phyloP scores from a whole-genome alignment of 1,140 invertebrate genomes.

The Drosophila lacteicornis region DNA sequence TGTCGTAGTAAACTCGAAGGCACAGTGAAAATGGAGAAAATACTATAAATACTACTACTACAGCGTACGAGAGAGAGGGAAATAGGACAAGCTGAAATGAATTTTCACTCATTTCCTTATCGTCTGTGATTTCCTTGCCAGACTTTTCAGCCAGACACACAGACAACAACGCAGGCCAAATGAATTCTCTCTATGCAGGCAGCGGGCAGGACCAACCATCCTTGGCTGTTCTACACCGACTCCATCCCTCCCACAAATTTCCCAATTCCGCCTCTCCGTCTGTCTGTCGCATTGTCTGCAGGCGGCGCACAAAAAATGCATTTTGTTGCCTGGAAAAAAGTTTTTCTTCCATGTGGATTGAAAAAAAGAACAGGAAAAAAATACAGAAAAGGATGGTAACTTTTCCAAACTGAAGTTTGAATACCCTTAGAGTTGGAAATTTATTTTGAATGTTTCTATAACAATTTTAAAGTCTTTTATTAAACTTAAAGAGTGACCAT shows the following conservation, averaged over 20 bases:
- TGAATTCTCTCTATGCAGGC: constrained; percentile 82
- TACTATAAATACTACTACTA: constrained; percentile 46
- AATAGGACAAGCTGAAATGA: constrained; percentile 65
- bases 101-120: constrained; percentile 84
- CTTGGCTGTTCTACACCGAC: neutral
- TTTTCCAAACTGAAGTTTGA: neutral
- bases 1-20: constrained; percentile 15
- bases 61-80: constrained; percentile 3
- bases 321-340: constrained; percentile 73
- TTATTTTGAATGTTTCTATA: fast-evolving
- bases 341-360: constrained; percentile 32
- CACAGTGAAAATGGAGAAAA: constrained; percentile 31
- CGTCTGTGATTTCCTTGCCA: constrained; percentile 83
- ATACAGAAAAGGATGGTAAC: constrained; percentile 3
- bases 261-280: constrained; percentile 6
- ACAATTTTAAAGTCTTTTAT: neutral
- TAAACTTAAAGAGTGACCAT: neutral
- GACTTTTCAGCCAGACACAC: constrained; percentile 48
- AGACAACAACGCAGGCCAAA: constrained; percentile 39
- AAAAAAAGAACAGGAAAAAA: constrained; percentile 28
- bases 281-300: constrained; percentile 63
- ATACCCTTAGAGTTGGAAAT: neutral
- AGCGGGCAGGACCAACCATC: constrained; percentile 18
- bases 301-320: constrained; percentile 78
- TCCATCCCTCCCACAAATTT: neutral